Base-by-base conservation (phyloP, 2,797 vertebrate species). In the Anguilla anguilla region DNA sequence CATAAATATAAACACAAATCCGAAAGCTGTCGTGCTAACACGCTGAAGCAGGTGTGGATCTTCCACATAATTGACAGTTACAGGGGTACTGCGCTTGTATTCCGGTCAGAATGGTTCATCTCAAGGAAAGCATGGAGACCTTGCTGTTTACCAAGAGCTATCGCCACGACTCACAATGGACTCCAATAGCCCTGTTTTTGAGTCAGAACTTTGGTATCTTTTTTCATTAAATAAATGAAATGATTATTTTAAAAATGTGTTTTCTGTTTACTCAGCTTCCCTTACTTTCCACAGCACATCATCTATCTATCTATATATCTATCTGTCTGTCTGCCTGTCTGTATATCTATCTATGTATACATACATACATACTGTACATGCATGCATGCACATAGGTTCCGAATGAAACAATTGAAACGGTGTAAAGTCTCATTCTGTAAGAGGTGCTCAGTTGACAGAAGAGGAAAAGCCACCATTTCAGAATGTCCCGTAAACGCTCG, bases 61-160 rank as follows among this genome's bases (percentile, higher is more conserved):
- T 84, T 89, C 85, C 86, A 59, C 64, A 43, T 77, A 88, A 86
- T 87, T 89, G 69, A 85, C 83, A 83, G 85, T 79, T 88, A 88
- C 69, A 89, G 86, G 88, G 86, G 64, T 19, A 39, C 3, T 83
- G 25, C 51, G 81, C 84, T 83, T 72, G 72, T 61, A 67, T 83
- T 49, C 2, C 83, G 55, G 85, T 51, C 55, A 86, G 81, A 10
- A 55, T 39, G 46, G 85, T 84, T 59, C 31, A 9, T 35, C 57
- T 53, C 74, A 25, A 31, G 49, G 49, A 55, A 7, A 59, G 19
- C 87, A 35, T 35, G 10, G 31, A 35, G 28, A 35, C 69, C 31
- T 13, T 35, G 28, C 28, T 35, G 28, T 74, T 35, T 74, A 35
- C n/a, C n/a, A 1, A 10, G 15, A 69, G 25, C 6, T 13, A 11